Percentiles rank a stretch among this genome's conserved stretches.
phyloP scores from a whole-genome alignment of 2,888 invertebrate genomes.

The Orchesella flavescens region DNA sequence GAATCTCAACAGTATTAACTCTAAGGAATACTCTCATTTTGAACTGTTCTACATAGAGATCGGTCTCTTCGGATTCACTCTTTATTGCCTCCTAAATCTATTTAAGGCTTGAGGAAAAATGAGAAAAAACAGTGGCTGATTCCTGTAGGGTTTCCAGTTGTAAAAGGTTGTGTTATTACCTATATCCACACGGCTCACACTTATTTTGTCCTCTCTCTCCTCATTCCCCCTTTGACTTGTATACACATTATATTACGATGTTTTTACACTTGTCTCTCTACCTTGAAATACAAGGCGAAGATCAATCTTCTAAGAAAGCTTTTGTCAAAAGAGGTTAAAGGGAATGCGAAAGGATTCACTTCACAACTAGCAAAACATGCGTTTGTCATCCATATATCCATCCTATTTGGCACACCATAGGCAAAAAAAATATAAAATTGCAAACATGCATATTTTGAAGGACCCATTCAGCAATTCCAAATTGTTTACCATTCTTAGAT shows the following conservation, averaged over 20 bases:
- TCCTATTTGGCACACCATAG: neutral
- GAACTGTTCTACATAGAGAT: slow-evolving; percentile 58
- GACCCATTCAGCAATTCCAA: no score
- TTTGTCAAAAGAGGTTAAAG: neutral
- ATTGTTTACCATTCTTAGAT: neutral
- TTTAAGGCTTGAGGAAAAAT: slow-evolving; percentile 63
- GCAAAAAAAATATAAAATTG: neutral
- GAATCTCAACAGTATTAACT: slow-evolving; percentile 66
- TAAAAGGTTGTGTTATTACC: slow-evolving; percentile 38
- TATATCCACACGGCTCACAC: slow-evolving; percentile 20
- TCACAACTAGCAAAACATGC: neutral
- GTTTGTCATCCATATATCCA: no score
- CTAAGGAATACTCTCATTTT: slow-evolving; percentile 50
- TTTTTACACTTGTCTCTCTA: neutral
- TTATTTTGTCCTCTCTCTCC: neutral
- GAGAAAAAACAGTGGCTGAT: slow-evolving; percentile 41
- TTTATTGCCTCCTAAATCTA: slow-evolving; percentile 70
- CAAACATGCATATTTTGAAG: slow-evolving; percentile 2
- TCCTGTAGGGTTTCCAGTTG: slow-evolving; percentile 28
- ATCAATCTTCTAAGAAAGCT: no score
- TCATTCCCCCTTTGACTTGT: neutral
- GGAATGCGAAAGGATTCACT: neutral
- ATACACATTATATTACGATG: neutral
- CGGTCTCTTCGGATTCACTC: slow-evolving; percentile 64
- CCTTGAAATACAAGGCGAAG: neutral